Percentiles rank a stretch among this genome's conserved stretches.
These are phyloP conservation scores for Neogale vison DNA, from an alignment of 2,113 vertebrate species.

Conservation along the genomic window DNA sequence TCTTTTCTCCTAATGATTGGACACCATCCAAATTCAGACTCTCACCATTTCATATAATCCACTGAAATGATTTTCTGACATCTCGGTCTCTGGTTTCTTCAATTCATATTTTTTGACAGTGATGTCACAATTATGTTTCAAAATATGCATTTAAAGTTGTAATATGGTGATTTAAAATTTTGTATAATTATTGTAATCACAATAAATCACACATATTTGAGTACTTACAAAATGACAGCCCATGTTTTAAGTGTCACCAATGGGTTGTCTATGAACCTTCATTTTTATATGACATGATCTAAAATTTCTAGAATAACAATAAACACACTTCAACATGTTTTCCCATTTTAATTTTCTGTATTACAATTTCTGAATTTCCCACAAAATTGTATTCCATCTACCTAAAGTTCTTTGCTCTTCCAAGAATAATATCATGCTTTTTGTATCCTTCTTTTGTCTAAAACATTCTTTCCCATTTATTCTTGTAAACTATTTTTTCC, in stretches of 20 bases:
- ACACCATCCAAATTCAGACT: background rate
- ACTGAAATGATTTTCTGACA: background rate
- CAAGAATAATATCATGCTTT: background rate
- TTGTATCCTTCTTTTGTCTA: background rate
- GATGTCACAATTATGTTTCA: constrained; percentile 7
- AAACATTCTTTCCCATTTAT: background rate
- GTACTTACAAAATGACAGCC: background rate
- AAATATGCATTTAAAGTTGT: background rate
- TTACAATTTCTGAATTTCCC: background rate
- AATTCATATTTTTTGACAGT: background rate
- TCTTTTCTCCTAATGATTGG: background rate
- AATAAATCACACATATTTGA: constrained; percentile 14
- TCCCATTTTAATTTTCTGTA: background rate
- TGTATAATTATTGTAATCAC: background rate
- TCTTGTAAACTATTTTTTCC: background rate
- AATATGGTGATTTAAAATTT: background rate
- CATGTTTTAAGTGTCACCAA: background rate
- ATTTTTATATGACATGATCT: constrained; percentile 1
- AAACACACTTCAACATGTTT: background rate
- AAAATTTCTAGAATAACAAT: background rate
- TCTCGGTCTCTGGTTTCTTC: background rate
- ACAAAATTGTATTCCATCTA: background rate
- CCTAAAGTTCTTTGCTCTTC: background rate
- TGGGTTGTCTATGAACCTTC: background rate
- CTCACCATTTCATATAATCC: background rate